These are phyloP conservation scores for Cyphomyrus plagiostoma DNA, from an alignment of 2,113 vertebrate genomes.

Conservation along the genomic window DNA sequence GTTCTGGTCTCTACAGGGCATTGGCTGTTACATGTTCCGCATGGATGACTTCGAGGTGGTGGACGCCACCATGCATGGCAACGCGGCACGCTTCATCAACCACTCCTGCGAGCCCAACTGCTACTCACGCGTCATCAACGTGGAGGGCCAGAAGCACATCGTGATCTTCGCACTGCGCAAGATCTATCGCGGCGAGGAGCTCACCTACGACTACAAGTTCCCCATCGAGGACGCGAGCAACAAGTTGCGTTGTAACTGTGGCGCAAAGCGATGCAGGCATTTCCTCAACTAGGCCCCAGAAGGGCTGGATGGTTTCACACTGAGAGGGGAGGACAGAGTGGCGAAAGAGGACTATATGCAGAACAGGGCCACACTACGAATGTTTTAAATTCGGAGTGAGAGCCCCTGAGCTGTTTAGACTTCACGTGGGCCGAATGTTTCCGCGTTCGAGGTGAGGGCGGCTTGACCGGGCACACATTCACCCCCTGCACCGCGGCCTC, in stretches of 20 bases:
- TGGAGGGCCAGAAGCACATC: conserved; percentile 87
- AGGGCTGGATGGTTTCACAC: neutral
- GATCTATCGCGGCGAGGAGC: conserved; percentile 83
- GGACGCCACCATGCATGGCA: conserved; percentile 86
- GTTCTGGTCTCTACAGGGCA: conserved; percentile 58
- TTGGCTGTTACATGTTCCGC: conserved; percentile 92
- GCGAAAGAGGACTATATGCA: neutral
- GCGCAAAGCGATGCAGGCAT: conserved; percentile 73
- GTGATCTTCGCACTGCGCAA: conserved; percentile 83
- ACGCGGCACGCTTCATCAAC: conserved; percentile 87
- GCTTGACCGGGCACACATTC: neutral
- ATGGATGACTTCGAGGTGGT: conserved; percentile 89
- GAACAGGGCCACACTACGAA: neutral
- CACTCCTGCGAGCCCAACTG: conserved; percentile 91
- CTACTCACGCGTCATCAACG: conserved; percentile 84
- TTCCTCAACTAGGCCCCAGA: conserved; percentile 69
- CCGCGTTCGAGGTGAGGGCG: neutral
- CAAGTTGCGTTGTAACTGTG: conserved; percentile 85
- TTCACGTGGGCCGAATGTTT: neutral
- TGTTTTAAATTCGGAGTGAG: neutral
- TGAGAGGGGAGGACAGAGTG: neutral
- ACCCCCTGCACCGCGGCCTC: neutral
- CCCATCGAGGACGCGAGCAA: conserved; percentile 81
- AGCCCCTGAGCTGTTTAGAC: neutral
- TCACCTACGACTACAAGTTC: conserved; percentile 91